These are phyloP conservation scores for Rhagium mordax DNA, from an alignment of 2,888 invertebrate genomes.

Conservation along the genomic window DNA sequence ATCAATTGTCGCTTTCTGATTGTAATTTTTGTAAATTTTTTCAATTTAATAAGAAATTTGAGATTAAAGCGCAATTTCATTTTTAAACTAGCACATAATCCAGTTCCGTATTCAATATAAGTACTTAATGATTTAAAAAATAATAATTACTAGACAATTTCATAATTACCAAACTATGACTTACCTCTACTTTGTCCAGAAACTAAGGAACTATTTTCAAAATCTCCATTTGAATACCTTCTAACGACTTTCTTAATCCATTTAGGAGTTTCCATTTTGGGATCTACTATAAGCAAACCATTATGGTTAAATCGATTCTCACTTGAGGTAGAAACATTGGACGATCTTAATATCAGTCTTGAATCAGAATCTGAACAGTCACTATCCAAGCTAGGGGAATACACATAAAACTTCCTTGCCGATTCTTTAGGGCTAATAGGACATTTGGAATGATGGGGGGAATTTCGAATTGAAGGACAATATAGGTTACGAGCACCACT, in stretches of 20 bases:
- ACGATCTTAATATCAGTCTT: slow-evolving; percentile 63
- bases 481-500: slow-evolving; percentile 63
- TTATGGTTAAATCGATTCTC: slow-evolving; percentile 50
- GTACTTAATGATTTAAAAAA: no score
- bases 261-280: slow-evolving; percentile 64
- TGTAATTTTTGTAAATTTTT: no score
- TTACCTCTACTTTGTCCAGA: slow-evolving; percentile 70
- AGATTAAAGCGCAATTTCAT: no score
- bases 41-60: no score
- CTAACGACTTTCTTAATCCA: slow-evolving; percentile 70
- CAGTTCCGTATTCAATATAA: no score
- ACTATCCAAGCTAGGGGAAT: slow-evolving; percentile 68
- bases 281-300: slow-evolving; percentile 68
- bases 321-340: slow-evolving; percentile 57
- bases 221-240: slow-evolving; percentile 68
- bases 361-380: slow-evolving; percentile 69
- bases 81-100: no score
- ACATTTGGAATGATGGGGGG: slow-evolving; percentile 68
- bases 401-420: slow-evolving; percentile 67
- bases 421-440: slow-evolving; percentile 67
- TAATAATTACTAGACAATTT: no score
- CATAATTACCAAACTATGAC: background rate
- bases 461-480: slow-evolving; percentile 65
- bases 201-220: slow-evolving; percentile 68
- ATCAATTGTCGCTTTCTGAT: no score